These are phyloP conservation scores for Anthopleura xanthogrammica DNA, from an alignment of 92 coral and sea anemone genomes.

Conservation along the genomic window DNA sequence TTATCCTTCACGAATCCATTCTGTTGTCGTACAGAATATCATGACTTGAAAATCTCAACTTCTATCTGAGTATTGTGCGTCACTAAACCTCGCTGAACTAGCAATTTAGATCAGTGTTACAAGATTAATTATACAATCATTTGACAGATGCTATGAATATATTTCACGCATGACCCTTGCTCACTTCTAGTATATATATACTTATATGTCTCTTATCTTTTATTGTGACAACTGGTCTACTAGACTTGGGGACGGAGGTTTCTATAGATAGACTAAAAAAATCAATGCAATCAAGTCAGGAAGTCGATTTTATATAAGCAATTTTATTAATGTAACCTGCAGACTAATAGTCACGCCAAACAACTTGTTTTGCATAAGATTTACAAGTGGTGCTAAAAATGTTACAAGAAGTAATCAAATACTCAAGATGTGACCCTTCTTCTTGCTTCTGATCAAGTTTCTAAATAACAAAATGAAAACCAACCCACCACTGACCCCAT, in stretches of 20 bases:
- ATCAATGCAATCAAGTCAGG: not conserved
- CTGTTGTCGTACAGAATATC: not conserved
- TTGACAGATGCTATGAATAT: not conserved
- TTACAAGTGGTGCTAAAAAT: not conserved
- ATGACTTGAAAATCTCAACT: not conserved
- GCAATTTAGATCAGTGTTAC: not conserved
- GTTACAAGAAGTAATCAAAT: not conserved
- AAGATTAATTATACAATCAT: not conserved
- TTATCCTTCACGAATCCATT: not conserved
- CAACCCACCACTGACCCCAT: no score
- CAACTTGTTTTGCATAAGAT: not conserved
- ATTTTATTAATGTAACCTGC: not conserved
- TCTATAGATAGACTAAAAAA: not conserved
- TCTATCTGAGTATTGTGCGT: not conserved
- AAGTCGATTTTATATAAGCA: not conserved
- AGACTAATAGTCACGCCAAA: not conserved
- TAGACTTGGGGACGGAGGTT: not conserved
- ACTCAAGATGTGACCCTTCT: not conserved
- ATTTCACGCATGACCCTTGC: constrained; percentile 12
- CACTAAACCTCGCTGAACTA: not conserved
- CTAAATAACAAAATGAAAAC: no score
- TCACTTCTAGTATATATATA: not conserved
- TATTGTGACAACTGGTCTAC: not conserved
- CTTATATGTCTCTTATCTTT: not conserved
- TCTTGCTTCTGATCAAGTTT: no score